Percentiles rank a stretch among this genome's conserved stretches.
phyloP scores from a whole-genome alignment of 2,797 vertebrate genomes.

The Setipinna tenuifilis region DNA sequence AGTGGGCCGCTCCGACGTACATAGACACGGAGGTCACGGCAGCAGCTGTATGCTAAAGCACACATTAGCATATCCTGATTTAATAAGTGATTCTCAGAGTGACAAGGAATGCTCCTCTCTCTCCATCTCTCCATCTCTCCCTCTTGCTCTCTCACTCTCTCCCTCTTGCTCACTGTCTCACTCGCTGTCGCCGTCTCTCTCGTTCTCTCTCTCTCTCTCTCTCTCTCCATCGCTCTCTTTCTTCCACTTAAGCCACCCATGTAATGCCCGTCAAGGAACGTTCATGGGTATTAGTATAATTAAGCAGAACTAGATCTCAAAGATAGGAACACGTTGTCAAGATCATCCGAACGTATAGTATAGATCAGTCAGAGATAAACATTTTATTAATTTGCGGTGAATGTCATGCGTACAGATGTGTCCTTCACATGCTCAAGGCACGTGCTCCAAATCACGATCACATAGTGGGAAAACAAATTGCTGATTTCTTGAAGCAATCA shows the following conservation, averaged over 20 bases:
- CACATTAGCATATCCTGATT: slow-evolving; percentile 24
- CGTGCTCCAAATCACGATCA: not conserved
- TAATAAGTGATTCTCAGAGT: slow-evolving; percentile 34
- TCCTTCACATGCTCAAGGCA: not conserved
- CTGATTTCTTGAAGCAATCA: too few species aligned
- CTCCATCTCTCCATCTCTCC: not conserved
- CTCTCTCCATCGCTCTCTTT: not conserved
- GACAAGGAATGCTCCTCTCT: not conserved
- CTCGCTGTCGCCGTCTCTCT: not conserved
- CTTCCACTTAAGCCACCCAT: not conserved
- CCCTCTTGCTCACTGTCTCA: not conserved
- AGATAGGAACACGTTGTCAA: slow-evolving; percentile 15
- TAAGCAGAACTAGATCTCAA: slow-evolving; percentile 7
- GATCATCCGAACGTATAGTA: not conserved
- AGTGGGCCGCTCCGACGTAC: not conserved
- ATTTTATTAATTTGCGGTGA: not conserved
- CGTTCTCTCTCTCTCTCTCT: not conserved
- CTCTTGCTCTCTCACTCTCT: not conserved
- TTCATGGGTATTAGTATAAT: slow-evolving; percentile 27
- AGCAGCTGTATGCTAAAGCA: slow-evolving; percentile 14
- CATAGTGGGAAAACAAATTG: not conserved
- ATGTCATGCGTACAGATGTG: not conserved
- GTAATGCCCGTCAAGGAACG: slow-evolving; percentile 20
- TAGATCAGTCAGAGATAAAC: not conserved
- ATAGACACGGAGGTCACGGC: not conserved